phyloP scores from a whole-genome alignment of 2,888 invertebrate genomes.

The Lepetodrilus schrolli region DNA sequence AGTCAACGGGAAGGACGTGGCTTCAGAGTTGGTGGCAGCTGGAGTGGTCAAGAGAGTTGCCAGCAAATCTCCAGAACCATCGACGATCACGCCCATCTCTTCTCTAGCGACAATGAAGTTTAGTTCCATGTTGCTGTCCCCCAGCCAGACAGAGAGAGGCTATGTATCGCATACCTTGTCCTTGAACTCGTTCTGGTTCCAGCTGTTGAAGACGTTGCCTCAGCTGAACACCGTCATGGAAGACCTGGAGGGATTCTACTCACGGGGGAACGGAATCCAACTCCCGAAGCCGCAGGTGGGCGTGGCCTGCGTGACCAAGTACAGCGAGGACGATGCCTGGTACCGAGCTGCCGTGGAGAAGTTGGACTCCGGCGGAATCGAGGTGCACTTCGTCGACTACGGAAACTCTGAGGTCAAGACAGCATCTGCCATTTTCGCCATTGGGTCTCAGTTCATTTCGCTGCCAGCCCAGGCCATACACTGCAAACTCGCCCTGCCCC shows the following conservation, averaged over 20 bases:
- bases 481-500: conserved; percentile 47
- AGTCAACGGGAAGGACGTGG: conserved; percentile 49
- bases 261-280: conserved; percentile 29
- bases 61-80: conserved; percentile 25
- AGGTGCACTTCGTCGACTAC: conserved; percentile 72
- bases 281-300: neutral
- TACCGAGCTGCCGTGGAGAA: conserved; percentile 64
- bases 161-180: conserved; percentile 54
- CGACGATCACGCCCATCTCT: neutral
- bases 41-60: conserved; percentile 46
- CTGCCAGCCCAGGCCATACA: conserved; percentile 62
- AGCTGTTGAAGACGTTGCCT: conserved; percentile 40
- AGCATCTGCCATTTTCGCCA: conserved; percentile 47
- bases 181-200: conserved; percentile 60
- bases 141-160: conserved; percentile 42
- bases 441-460: conserved; percentile 49
- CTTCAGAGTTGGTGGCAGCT: conserved; percentile 51
- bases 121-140: neutral
- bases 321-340: conserved; percentile 64
- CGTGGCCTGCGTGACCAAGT: conserved; percentile 49
- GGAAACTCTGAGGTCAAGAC: conserved; percentile 63
- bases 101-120: neutral
- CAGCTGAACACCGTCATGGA: conserved; percentile 53
- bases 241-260: conserved; percentile 48
- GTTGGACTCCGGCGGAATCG: conserved; percentile 44